These are phyloP conservation scores for Pygoscelis adeliae DNA, from an alignment of 2,113 vertebrate genomes.

Conservation along the genomic window DNA sequence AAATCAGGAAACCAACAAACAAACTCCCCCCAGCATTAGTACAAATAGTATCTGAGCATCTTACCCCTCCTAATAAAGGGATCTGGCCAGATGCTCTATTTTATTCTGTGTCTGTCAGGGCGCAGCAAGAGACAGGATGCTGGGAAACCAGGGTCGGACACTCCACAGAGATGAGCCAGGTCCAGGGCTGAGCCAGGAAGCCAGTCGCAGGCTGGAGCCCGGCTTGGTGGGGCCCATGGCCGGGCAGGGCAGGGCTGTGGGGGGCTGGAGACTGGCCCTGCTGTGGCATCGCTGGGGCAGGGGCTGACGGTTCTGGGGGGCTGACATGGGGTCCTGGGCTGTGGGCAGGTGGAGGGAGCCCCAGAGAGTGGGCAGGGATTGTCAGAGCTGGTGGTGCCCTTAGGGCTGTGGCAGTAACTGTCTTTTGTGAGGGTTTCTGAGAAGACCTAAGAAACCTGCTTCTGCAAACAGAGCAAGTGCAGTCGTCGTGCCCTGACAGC, in stretches of 20 bases:
- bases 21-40: not conserved
- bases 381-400: not conserved
- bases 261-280: accelerated
- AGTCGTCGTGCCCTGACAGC: not conserved
- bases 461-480: not conserved
- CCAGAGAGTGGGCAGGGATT: not conserved
- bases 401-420: not conserved
- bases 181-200: not conserved
- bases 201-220: accelerated
- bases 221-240: not conserved
- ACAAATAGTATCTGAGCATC: not conserved
- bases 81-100: not conserved
- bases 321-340: not conserved
- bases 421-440: not conserved
- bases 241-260: not conserved
- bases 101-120: not conserved
- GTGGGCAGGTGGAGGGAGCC: not conserved
- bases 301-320: accelerated
- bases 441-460: not conserved
- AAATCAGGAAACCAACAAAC: not conserved
- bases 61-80: not conserved
- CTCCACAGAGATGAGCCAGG: not conserved
- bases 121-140: not conserved
- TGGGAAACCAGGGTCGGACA: accelerated
- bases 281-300: accelerated